Evolutionary conservation across 2,113 vertebrate genomes (phyloP).

Genomic region (Daphoenositta chrysoptera): DNA sequence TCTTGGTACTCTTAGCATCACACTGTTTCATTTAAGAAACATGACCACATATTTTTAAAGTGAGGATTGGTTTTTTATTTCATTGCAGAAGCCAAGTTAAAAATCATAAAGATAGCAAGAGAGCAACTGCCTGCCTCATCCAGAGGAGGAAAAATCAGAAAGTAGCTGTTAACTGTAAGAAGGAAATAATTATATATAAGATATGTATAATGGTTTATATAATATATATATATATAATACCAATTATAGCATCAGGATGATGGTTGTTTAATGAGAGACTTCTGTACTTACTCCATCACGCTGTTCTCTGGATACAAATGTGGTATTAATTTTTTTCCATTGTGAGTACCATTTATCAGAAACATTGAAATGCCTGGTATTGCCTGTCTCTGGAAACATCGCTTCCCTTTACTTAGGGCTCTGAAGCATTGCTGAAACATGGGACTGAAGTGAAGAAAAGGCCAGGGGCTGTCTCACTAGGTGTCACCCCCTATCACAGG

Average conservation of each 20-base stretch:
- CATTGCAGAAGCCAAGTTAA: constrained; percentile 28
- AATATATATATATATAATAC: background rate
- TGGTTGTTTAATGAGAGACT: background rate
- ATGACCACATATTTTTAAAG: constrained; percentile 49
- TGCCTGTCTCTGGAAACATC: background rate
- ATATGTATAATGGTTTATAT: background rate
- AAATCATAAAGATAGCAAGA: constrained; percentile 11
- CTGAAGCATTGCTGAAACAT: background rate
- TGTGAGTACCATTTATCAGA: background rate
- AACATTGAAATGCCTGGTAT: background rate
- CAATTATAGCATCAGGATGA: background rate
- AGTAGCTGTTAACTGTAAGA: background rate
- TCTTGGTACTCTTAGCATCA: background rate
- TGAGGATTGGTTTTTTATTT: constrained; percentile 52
- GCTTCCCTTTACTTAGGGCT: background rate
- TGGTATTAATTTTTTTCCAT: background rate
- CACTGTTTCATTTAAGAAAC: constrained; percentile 38
- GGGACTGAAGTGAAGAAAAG: background rate
- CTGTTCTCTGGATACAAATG: background rate
- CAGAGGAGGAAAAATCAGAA: background rate
- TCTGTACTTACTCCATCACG: background rate
- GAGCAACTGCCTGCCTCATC: background rate
- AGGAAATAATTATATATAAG: background rate
- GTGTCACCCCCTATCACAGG: fast-evolving
- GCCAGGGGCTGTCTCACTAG: background rate